Conservation (phyloP, 2,888 invertebrate genomes). For the Eurois occulta region DNA sequence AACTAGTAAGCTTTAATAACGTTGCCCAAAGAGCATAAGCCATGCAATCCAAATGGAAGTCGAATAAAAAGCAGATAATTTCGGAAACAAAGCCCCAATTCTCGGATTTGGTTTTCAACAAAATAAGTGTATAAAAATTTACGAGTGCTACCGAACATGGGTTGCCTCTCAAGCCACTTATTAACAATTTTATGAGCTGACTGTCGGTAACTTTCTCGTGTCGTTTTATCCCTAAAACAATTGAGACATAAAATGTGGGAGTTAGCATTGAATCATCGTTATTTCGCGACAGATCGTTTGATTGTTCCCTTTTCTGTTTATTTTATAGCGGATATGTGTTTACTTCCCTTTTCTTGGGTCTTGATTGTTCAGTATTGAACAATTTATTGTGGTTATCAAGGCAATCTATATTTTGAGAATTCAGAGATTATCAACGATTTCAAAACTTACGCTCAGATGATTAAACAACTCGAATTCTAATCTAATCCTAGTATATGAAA, state of each 20-base stretch:
- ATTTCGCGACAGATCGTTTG: constrained; percentile 3
- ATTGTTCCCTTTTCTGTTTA: constrained; percentile 32
- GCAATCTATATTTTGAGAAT: neutral
- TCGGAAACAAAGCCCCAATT: constrained; percentile 40
- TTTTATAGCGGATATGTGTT: neutral
- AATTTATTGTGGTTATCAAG: neutral
- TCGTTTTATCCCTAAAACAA: constrained; percentile 60
- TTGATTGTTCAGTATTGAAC: neutral
- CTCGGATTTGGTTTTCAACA: constrained; percentile 41
- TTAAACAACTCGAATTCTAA: neutral
- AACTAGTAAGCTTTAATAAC: neutral
- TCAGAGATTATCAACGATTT: neutral
- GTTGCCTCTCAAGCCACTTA: constrained; percentile 46
- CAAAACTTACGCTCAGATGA: neutral
- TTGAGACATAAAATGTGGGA: constrained; percentile 58
- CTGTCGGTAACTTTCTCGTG: constrained; percentile 50
- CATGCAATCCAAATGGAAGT: constrained; percentile 4
- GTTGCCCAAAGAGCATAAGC: constrained; percentile 8
- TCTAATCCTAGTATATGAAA: neutral
- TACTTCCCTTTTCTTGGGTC: neutral
- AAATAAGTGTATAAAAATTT: constrained; percentile 58
- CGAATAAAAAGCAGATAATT: constrained; percentile 12
- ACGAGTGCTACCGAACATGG: constrained; percentile 46
- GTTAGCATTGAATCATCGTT: constrained; percentile 46
- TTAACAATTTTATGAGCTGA: constrained; percentile 55